Evolutionary conservation across 2,888 invertebrate species (phyloP), one percentile per base, ranked within the genome.

Genomic region (Patella pellucida): DNA sequence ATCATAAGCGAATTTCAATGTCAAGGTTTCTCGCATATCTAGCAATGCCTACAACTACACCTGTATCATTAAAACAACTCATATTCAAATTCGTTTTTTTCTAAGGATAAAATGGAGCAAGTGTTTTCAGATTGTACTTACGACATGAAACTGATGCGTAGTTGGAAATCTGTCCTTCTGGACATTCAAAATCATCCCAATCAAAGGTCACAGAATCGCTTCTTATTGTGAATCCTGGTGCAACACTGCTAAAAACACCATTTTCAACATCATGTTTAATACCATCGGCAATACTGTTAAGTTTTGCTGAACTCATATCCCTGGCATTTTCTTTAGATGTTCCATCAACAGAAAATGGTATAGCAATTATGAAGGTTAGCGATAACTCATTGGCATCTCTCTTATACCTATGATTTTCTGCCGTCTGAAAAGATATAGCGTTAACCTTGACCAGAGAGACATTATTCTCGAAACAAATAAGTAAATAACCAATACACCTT

Each of bases 191-290:
- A 15, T 50, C 15, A n/a, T 78, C 72, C 2, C 9, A 15, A 1
- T 78, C 80, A 12, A 71, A 68, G 14, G 71, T 77, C 51, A 75
- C 72, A 3, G 80, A 80, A 74, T 78, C 73, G 5, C 5, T 12
- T n/a, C 74, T 71, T 11, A 75, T 73, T 11, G 72, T 71, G 41
- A 80, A 12, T 27, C 76, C 80, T 51, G 23, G 52, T 16, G 62
- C 51, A 56, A 52, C 15, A 2, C 77, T 62, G 52, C 76, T 74
- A 69, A 80, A 78, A 52, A 73, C 68, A 19, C 78, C 78, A 23
- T 52, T n/a, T 31, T 74, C 74, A 14, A 76, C 72, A n/a, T 75
- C 80, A 12, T n/a, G 74, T 51, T 77, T 73, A 16, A 80, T 73
- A 4, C 52, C 70, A 73, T 73, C 75, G 14, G 69, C 52, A 73